Percentiles rank a stretch among this genome's conserved stretches.
phyloP scores from a whole-genome alignment of 1,140 invertebrate species.

The Laupala kohalensis region DNA sequence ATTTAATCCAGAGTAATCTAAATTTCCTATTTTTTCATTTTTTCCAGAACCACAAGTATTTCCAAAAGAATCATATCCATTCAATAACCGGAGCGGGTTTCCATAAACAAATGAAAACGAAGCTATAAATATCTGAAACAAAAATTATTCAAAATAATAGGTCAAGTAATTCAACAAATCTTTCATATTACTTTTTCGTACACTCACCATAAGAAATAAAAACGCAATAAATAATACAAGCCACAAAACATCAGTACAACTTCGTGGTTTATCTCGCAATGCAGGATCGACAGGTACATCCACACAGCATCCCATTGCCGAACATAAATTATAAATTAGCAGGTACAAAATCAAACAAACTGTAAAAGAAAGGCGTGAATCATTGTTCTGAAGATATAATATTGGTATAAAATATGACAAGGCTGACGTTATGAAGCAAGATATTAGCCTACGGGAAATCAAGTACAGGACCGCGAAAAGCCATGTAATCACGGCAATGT shows the following conservation, averaged over 20 bases:
- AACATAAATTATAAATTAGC: too few relatives aligned
- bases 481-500: too few relatives aligned
- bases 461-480: too few relatives aligned
- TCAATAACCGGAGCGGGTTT: conserved; percentile 71
- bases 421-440: too few relatives aligned
- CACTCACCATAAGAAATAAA: conserved; percentile 75
- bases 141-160: conserved; percentile 19
- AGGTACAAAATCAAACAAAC: too few relatives aligned
- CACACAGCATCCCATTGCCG: not conserved
- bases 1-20: conserved; percentile 64
- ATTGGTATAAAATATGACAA: too few relatives aligned
- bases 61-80: conserved; percentile 92
- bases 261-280: not conserved
- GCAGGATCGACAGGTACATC: not conserved
- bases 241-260: conserved; percentile 76
- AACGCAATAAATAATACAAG: conserved; percentile 70
- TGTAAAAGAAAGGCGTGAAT: too few relatives aligned
- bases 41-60: conserved; percentile 81
- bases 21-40: conserved; percentile 56
- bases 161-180: conserved; percentile 18
- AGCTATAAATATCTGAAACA: conserved; percentile 62
- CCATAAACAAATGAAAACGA: conserved; percentile 81
- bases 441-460: too few relatives aligned
- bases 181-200: conserved; percentile 17
- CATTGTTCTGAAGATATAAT: too few relatives aligned